A percentile compares a stretch with the other conserved stretches of the same genome.
Evolutionary conservation across 2,113 vertebrate genomes (phyloP).

Genomic region (Pterophyllum scalare): DNA sequence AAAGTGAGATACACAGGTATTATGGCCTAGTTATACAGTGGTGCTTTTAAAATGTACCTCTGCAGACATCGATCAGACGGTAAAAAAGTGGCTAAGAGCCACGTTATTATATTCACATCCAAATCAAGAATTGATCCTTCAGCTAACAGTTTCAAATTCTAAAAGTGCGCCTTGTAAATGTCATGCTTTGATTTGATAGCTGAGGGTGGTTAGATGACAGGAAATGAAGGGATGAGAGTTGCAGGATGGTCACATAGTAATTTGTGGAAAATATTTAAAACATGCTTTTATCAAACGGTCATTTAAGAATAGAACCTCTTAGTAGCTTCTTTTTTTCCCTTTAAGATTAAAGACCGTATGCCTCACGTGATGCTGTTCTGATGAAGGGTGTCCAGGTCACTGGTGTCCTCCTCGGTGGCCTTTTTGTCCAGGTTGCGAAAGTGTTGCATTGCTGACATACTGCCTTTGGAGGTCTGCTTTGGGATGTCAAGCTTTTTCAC

Average conservation of each 20-base stretch:
- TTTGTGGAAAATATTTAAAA: not conserved
- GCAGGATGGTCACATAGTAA: not conserved
- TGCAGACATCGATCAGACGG: no score
- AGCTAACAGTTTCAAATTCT: no score
- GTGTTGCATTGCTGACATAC: conserved; percentile 83
- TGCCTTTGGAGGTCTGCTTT: conserved; percentile 76
- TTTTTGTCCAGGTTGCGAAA: conserved; percentile 85
- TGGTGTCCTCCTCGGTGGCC: conserved; percentile 77
- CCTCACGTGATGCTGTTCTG: conserved; percentile 79
- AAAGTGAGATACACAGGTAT: not conserved
- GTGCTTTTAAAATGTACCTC: not conserved
- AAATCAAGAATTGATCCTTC: no score
- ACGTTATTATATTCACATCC: no score
- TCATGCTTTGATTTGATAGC: no score
- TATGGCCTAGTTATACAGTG: not conserved
- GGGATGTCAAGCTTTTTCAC: conserved; percentile 80
- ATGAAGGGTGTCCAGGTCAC: conserved; percentile 75
- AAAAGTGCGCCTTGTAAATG: not conserved
- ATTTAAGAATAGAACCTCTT: not conserved
- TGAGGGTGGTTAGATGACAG: no score
- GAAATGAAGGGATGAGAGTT: not conserved
- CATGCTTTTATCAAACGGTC: not conserved
- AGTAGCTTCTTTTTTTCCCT: not conserved
- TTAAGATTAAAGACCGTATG: not conserved
- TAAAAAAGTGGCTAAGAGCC: no score